A percentile compares a stretch with the other conserved stretches of the same genome.
These are phyloP conservation scores for Coccyzus lansbergi DNA, from an alignment of 2,797 vertebrate genomes.

Conservation along the genomic window DNA sequence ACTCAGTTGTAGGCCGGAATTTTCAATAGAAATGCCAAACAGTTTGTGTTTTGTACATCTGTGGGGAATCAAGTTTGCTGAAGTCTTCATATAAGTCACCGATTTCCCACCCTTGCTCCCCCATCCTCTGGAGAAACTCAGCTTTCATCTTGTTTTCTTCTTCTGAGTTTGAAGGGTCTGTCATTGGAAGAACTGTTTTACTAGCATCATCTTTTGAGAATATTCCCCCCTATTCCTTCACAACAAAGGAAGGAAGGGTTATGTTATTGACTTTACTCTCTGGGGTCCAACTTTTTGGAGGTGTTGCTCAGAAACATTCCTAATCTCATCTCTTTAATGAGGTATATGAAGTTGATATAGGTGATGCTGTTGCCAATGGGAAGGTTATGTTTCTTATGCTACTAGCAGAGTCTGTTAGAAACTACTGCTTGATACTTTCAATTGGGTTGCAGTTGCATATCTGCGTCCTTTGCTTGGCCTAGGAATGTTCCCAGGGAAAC, in stretches of 20 bases:
- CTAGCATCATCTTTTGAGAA: background rate
- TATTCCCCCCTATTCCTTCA: background rate
- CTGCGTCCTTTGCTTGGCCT: background rate
- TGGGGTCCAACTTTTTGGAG: background rate
- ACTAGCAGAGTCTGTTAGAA: background rate
- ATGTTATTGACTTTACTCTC: background rate
- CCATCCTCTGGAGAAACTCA: background rate
- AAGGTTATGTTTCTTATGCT: background rate
- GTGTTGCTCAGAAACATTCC: background rate
- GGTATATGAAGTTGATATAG: background rate
- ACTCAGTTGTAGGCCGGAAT: slow-evolving; percentile 28
- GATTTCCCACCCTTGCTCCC: background rate
- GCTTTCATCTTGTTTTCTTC: background rate
- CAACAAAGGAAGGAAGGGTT: background rate
- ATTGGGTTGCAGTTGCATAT: background rate
- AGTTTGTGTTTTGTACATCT: slow-evolving; percentile 13
- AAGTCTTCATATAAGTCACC: background rate
- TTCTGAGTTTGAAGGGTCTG: background rate
- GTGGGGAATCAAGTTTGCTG: slow-evolving; percentile 27
- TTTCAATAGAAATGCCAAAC: slow-evolving; percentile 36
- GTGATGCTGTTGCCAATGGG: background rate
- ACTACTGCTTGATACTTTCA: background rate
- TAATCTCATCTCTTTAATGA: background rate
- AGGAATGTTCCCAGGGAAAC: background rate
- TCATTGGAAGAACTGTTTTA: background rate